phyloP scores from a whole-genome alignment of 2,797 vertebrate species.

The Philypnodon macrostomus region DNA sequence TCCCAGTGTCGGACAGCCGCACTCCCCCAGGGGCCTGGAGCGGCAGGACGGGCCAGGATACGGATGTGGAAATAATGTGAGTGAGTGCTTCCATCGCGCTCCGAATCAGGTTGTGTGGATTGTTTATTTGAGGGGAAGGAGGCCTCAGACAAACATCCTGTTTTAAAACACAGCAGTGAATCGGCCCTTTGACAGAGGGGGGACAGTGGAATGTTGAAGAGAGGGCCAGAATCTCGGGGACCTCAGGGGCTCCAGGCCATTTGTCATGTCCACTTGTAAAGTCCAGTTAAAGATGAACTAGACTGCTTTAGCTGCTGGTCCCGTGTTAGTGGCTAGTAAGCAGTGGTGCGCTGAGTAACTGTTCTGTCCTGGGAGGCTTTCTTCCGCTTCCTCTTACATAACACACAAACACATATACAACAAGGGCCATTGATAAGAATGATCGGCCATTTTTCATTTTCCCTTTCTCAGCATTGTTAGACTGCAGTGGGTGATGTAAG shows the following conservation, averaged over 20 bases:
- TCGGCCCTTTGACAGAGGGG: constrained; percentile 72
- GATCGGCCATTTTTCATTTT: constrained; percentile 68
- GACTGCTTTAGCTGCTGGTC: constrained; percentile 44
- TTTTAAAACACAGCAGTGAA: constrained; percentile 81
- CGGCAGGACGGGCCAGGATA: constrained; percentile 65
- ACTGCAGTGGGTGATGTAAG: constrained; percentile 40
- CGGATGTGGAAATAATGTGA: constrained; percentile 79
- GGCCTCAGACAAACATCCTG: constrained; percentile 91
- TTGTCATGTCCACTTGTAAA: constrained; percentile 62
- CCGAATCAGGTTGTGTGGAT: constrained; percentile 84
- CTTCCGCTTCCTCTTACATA: constrained; percentile 80
- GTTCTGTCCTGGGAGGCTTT: constrained; percentile 74
- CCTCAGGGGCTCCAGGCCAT: constrained; percentile 52
- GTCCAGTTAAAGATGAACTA: constrained; percentile 48
- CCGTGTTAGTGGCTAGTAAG: constrained; percentile 26
- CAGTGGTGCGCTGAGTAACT: constrained; percentile 71
- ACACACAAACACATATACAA: constrained; percentile 51
- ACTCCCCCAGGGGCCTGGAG: constrained; percentile 60
- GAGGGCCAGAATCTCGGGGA: constrained; percentile 71
- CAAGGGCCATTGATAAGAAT: constrained; percentile 66
- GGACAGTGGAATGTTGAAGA: constrained; percentile 78
- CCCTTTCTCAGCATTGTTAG: constrained; percentile 72
- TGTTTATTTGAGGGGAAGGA: constrained; percentile 94
- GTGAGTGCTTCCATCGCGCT: constrained; percentile 83
- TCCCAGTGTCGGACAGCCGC: constrained; percentile 61